Percentiles rank a stretch among this genome's conserved stretches.
phyloP scores from a whole-genome alignment of 2,888 invertebrate species.

The Dasysyrphus tricinctus region DNA sequence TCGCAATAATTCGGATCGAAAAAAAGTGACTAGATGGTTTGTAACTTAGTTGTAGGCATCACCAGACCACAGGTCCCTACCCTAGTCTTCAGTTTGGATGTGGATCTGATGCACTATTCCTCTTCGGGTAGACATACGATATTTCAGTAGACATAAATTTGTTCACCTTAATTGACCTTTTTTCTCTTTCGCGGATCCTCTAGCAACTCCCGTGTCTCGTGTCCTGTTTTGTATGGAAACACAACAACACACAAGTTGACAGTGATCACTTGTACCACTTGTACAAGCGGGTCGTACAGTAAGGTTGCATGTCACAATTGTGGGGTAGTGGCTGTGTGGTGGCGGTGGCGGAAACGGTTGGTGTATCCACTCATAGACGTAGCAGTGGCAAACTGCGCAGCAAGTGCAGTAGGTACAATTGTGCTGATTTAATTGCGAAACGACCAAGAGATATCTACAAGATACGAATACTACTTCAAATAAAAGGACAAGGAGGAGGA shows the following conservation, averaged over 20 bases:
- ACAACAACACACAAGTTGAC: conserved; percentile 66
- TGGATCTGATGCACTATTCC: conserved; percentile 9
- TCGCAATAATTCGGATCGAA: background rate
- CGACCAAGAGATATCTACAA: conserved; percentile 26
- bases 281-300: conserved; percentile 64
- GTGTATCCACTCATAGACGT: background rate
- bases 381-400: conserved; percentile 52
- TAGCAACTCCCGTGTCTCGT: conserved; percentile 47
- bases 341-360: background rate
- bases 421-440: conserved; percentile 69
- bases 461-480: conserved; percentile 33
- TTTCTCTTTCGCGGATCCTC: conserved; percentile 52
- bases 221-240: conserved; percentile 65
- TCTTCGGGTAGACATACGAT: conserved; percentile 54
- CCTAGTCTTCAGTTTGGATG: background rate
- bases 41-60: conserved; percentile 27
- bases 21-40: conserved; percentile 13
- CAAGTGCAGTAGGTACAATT: conserved; percentile 70
- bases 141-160: conserved; percentile 69
- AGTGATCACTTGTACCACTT: conserved; percentile 72
- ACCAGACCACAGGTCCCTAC: conserved; percentile 24
- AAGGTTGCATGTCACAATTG: conserved; percentile 51
- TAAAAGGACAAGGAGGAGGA: conserved; percentile 43
- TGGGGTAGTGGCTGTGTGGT: background rate
- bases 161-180: conserved; percentile 75